These are phyloP conservation scores for Thunnus maccoyii DNA, from an alignment of 2,113 vertebrate species.

Conservation along the genomic window DNA sequence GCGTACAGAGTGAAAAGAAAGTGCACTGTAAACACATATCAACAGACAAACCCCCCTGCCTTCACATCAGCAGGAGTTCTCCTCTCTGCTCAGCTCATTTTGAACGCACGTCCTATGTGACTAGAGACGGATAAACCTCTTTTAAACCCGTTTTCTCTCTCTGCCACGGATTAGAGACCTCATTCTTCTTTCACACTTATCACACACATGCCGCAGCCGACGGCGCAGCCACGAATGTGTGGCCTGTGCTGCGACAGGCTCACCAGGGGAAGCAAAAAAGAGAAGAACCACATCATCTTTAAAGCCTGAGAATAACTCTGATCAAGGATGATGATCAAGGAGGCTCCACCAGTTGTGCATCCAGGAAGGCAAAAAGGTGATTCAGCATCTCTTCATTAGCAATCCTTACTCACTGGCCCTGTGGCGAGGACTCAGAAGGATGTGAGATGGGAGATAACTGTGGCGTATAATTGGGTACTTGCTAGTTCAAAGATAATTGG, in stretches of 20 bases:
- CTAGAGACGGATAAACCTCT: slow-evolving; percentile 48
- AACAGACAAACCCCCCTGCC: slow-evolving; percentile 39
- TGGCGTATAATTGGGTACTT: slow-evolving; percentile 71
- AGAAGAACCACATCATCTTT: slow-evolving; percentile 37
- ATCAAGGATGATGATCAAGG: slow-evolving; percentile 53
- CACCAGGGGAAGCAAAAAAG: not conserved
- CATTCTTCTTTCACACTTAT: slow-evolving; percentile 39
- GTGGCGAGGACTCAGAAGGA: slow-evolving; percentile 64
- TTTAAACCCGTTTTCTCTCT: slow-evolving; percentile 29
- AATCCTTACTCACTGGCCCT: slow-evolving; percentile 51
- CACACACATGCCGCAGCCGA: slow-evolving; percentile 23
- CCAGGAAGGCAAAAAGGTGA: slow-evolving; percentile 66
- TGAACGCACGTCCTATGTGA: slow-evolving; percentile 45
- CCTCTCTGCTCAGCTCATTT: slow-evolving; percentile 48
- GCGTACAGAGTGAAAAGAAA: slow-evolving; percentile 24
- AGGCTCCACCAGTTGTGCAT: slow-evolving; percentile 37
- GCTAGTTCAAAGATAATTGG: slow-evolving; percentile 76
- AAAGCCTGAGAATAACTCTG: slow-evolving; percentile 61
- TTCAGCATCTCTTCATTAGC: slow-evolving; percentile 72
- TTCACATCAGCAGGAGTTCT: slow-evolving; percentile 30
- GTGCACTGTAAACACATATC: slow-evolving; percentile 39
- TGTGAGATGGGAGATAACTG: slow-evolving; percentile 68
- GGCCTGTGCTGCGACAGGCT: slow-evolving; percentile 31
- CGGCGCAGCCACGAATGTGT: slow-evolving; percentile 38
- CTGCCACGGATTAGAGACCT: slow-evolving; percentile 46